Evolutionary conservation across 2,113 vertebrate genomes (phyloP), one percentile per base, ranked within the genome.

Genomic region (Tetrao urogallus): DNA sequence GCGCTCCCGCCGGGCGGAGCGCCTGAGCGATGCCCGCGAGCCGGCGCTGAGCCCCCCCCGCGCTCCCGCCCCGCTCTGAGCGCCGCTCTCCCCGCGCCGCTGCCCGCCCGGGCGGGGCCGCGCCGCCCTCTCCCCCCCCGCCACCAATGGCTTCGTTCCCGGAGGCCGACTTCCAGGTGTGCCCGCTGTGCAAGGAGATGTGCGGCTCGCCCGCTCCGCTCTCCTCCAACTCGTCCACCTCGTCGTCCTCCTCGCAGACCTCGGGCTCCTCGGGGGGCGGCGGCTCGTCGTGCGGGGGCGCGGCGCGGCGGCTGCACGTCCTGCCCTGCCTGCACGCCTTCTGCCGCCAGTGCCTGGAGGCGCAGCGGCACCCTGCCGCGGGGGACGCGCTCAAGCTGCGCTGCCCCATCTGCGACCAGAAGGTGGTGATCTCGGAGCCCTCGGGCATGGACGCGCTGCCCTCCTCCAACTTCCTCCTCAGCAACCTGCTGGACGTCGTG

Each of bases 291-390:
- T 95, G 95, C 70, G 94, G 95, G 86, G 96, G 72, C 94, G 92
- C 96, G 86, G 89, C 97, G 94, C 98, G 98, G 94, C 98, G 98
- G 95, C 97, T 99, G 30, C 99, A 98, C 90, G 98, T 99, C 94
- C 97, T 99, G 88, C 99, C 99, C 87, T 99, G 99, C 97, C 97
- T 99, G 86, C 99, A 99, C 88, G 98, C 99, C 91, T 99, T 99
- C 97, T 99, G 99, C 97, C 98, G 98, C 97, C 98, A 98, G 94
- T 99, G 99, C 96, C 97, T 99, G 82, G 98, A 99, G 97, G 98
- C 98, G 92, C 99, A 98, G 96, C 97, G 98, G 72, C 97, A 98
- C 30, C 97, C 97, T 28, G 89, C 81, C 77, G 92, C 88, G 69
- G 98, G 98, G 24, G 98, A 99, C 77, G 97, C 98, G 4, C 98